Evolutionary conservation across 1,140 invertebrate species (phyloP).

Genomic region (Sarcophaga bullata): DNA sequence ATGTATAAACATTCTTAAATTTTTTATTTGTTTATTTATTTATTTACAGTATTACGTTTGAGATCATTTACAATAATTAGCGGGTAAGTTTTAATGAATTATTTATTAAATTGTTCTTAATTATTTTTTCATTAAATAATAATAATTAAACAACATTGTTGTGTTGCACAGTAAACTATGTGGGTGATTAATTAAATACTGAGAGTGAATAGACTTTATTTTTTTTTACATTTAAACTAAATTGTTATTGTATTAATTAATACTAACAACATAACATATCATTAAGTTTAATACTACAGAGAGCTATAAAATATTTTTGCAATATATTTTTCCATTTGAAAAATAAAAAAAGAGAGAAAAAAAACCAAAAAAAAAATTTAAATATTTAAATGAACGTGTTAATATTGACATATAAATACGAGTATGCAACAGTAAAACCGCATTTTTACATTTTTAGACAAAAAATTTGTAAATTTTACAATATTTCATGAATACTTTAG

Average conservation of each 20-base stretch:
- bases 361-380: too few species aligned
- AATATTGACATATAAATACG: too few species aligned
- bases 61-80: neutral
- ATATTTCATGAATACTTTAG: too few species aligned
- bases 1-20: neutral
- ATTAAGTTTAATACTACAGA: too few species aligned
- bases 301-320: too few species aligned
- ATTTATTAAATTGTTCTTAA: neutral
- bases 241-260: constrained; percentile 1
- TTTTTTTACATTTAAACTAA: neutral
- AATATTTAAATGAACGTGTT: too few species aligned
- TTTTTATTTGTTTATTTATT: neutral
- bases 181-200: neutral
- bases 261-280: neutral
- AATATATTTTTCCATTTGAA: too few species aligned
- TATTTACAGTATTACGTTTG: constrained; percentile 1
- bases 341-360: too few species aligned
- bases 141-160: neutral
- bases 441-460: too few species aligned
- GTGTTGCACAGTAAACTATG: neutral
- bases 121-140: too few species aligned
- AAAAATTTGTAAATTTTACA: too few species aligned
- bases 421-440: too few species aligned
- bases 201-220: neutral
- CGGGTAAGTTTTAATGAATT: neutral